Evolutionary conservation across 2,888 invertebrate genomes (phyloP), one percentile per base, ranked within the genome.

Genomic region (Oxytorus armatus): DNA sequence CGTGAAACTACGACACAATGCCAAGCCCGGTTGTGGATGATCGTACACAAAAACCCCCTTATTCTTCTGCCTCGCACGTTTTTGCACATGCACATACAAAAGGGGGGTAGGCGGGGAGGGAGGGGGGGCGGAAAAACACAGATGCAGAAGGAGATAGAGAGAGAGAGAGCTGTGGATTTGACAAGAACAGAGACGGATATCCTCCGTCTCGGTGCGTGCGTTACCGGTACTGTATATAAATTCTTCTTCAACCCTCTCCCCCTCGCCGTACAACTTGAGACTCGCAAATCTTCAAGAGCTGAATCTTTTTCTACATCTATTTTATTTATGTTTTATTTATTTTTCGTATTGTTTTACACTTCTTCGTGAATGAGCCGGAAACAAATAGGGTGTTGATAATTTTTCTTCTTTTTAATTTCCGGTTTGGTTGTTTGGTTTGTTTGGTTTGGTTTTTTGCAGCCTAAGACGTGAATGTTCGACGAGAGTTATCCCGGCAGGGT

Each of bases 111-210:
- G n/a, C n/a, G n/a, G n/a, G n/a, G n/a, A n/a, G n/a, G n/a, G n/a
- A n/a, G 59, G 3, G 5, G 47, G 42, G 49, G 49, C 47, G 51
- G 69, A 55, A 53, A 59, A 61, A 72, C 70, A 66, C 79, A 75
- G 63, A 75, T 72, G 70, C 36, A 51, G 59, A 63, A 65, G 72
- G 57, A 29, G 70, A 65, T 57, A 55, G 61, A 44, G 76, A 72
- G 76, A 29, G 70, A 65, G 49, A 55, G 61, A 44, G 76, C 66
- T 72, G 42, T 72, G 72, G 76, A 79, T 79, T 79, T 79, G 79
- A 79, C 79, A 76, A 59, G 76, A 79, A 76, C 76, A 79, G 70
- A 79, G 76, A 79, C 72, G 76, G 76, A 79, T 79, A 72, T 76
- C 75, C 76, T 75, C 61, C 59, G 33, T 53, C 42, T 49, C 59